A percentile compares a stretch with the other conserved stretches of the same genome.
Evolutionary conservation across 2,113 vertebrate genomes (phyloP).

Genomic region (Takifugu bimaculatus): DNA sequence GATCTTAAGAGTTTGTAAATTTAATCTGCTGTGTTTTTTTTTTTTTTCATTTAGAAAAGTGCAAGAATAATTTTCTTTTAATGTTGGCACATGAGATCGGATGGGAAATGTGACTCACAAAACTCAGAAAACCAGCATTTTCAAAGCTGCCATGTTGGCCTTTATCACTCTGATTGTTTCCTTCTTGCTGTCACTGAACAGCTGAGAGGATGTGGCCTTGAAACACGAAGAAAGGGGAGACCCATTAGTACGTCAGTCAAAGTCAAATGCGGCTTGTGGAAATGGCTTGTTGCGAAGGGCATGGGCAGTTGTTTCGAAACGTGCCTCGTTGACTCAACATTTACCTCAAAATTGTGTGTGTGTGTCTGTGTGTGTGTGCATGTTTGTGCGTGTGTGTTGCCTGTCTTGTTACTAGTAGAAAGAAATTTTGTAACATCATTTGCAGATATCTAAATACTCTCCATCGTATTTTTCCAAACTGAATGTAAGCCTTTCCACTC

Average conservation of each 20-base stretch:
- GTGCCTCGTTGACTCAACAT: conserved; percentile 53
- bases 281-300: neutral
- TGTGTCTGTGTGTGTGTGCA: neutral
- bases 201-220: conserved; percentile 40
- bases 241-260: neutral
- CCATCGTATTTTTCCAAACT: conserved; percentile 11
- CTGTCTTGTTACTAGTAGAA: neutral
- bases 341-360: conserved; percentile 43
- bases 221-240: conserved; percentile 2
- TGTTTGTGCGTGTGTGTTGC: neutral
- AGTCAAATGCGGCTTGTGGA: neutral
- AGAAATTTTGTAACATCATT: conserved; percentile 6
- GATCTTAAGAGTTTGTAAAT: conserved; percentile 52
- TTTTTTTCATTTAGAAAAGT: conserved; percentile 12
- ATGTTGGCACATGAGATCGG: conserved; percentile 15
- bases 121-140: conserved; percentile 66
- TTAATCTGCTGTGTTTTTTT: conserved; percentile 36
- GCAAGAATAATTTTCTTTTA: conserved; percentile 20
- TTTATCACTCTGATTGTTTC: conserved; percentile 6
- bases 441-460: conserved; percentile 6
- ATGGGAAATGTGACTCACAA: conserved; percentile 14
- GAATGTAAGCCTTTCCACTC: neutral
- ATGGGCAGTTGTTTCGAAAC: conserved; percentile 14
- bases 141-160: conserved; percentile 34
- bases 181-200: conserved; percentile 16